Conservation (phyloP, 2,797 vertebrate species). For the Adrianichthys oophorus region DNA sequence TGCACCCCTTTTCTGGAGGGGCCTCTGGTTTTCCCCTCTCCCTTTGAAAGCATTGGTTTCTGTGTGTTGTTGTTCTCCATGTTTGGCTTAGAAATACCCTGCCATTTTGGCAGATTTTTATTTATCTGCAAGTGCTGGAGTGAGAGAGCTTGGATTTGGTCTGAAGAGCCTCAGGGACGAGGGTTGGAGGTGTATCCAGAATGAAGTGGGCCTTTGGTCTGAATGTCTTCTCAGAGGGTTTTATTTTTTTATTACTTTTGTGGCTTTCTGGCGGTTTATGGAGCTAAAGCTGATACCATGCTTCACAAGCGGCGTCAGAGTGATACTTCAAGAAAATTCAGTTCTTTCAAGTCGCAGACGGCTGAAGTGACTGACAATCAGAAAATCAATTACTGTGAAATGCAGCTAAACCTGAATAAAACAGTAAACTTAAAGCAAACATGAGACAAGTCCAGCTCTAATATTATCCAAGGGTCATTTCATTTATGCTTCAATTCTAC, state of each 20-base stretch:
- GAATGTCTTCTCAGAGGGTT: constrained; percentile 33
- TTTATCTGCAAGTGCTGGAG: constrained; percentile 62
- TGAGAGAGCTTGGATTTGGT: constrained; percentile 50
- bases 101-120: constrained; percentile 63
- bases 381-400: too few relatives aligned
- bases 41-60: constrained; percentile 63
- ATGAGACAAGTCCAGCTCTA: too few relatives aligned
- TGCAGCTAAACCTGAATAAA: too few relatives aligned
- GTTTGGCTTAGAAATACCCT: constrained; percentile 56
- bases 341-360: too few relatives aligned
- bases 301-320: too few relatives aligned
- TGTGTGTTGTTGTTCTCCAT: constrained; percentile 61
- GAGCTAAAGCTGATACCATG: too few relatives aligned
- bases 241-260: constrained; percentile 7
- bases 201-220: constrained; percentile 44
- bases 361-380: too few relatives aligned
- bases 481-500: too few relatives aligned
- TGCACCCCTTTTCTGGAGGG: constrained; percentile 71
- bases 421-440: too few relatives aligned
- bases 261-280: background rate
- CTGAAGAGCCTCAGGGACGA: constrained; percentile 51
- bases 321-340: too few relatives aligned
- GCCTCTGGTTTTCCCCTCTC: constrained; percentile 51
- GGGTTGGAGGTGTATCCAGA: constrained; percentile 54
- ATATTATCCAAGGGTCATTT: too few relatives aligned